phyloP scores from a whole-genome alignment of 2,888 invertebrate genomes.

The Dastarcus helophoroides region DNA sequence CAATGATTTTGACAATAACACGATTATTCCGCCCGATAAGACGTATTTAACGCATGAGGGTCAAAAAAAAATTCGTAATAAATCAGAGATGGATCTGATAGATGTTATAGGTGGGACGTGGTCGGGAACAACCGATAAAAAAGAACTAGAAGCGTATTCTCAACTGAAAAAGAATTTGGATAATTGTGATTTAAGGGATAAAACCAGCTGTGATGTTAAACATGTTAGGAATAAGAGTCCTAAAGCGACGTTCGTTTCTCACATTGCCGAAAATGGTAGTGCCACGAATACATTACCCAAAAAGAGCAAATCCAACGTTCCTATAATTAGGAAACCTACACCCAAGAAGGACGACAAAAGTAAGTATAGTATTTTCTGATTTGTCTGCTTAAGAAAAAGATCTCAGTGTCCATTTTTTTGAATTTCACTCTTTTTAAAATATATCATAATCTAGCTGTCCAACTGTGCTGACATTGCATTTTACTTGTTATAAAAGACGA shows the following conservation, averaged over 20 bases:
- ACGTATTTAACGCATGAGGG: slow-evolving; percentile 23
- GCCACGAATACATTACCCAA: background rate
- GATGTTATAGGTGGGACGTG: slow-evolving; percentile 32
- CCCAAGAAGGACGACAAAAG: too few species aligned
- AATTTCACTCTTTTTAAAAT: too few species aligned
- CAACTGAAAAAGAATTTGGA: slow-evolving; percentile 20
- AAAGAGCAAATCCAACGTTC: too few species aligned
- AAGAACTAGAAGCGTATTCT: slow-evolving; percentile 22
- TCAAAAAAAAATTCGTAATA: slow-evolving; percentile 23
- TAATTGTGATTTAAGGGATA: background rate
- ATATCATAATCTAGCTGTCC: too few species aligned
- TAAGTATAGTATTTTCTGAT: too few species aligned
- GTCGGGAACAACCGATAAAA: slow-evolving; percentile 21
- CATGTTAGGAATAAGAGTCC: background rate
- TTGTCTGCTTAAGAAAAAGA: too few species aligned
- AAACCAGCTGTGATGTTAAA: background rate
- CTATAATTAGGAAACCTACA: too few species aligned
- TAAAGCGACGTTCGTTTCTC: too few species aligned
- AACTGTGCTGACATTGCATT: too few species aligned
- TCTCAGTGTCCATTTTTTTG: too few species aligned
- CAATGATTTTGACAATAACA: slow-evolving; percentile 36
- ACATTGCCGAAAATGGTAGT: too few species aligned
- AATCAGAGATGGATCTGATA: slow-evolving; percentile 33
- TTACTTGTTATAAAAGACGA: too few species aligned
- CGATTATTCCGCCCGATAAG: slow-evolving; percentile 32